These are phyloP conservation scores for Cossypha dichroa DNA, from an alignment of 2,797 vertebrate species.

Conservation along the genomic window DNA sequence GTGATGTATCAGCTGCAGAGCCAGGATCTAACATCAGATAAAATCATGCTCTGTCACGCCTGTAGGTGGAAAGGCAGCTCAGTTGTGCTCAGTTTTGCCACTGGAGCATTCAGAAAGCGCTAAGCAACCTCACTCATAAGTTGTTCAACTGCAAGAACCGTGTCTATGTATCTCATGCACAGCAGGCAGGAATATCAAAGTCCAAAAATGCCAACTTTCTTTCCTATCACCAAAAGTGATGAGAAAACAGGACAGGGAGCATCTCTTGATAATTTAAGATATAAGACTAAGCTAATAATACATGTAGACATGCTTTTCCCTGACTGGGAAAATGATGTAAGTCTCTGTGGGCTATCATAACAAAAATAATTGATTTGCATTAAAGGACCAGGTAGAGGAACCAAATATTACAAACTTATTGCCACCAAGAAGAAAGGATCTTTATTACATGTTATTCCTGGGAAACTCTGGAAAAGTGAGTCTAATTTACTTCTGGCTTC, in stretches of 20 bases:
- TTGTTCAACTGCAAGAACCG: background rate
- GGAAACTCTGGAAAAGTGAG: background rate
- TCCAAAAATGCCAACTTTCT: background rate
- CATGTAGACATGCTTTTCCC: background rate
- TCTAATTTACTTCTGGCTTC: background rate
- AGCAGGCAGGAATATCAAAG: background rate
- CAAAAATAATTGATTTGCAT: background rate
- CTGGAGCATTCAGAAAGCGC: background rate
- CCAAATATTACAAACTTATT: background rate
- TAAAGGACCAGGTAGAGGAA: background rate
- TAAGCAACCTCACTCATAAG: background rate
- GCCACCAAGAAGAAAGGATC: background rate
- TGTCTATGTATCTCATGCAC: background rate
- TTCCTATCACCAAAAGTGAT: background rate
- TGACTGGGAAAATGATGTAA: background rate
- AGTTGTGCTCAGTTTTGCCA: background rate
- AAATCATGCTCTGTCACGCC: background rate
- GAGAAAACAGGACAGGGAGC: background rate
- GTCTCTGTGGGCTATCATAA: background rate
- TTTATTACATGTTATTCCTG: background rate
- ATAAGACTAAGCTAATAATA: background rate
- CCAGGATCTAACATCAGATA: background rate
- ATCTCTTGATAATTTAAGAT: background rate
- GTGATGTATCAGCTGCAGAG: background rate
- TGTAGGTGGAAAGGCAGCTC: background rate